These are phyloP conservation scores for Tenualosa thibaudeaui DNA, from an alignment of 2,797 vertebrate genomes.

Conservation along the genomic window DNA sequence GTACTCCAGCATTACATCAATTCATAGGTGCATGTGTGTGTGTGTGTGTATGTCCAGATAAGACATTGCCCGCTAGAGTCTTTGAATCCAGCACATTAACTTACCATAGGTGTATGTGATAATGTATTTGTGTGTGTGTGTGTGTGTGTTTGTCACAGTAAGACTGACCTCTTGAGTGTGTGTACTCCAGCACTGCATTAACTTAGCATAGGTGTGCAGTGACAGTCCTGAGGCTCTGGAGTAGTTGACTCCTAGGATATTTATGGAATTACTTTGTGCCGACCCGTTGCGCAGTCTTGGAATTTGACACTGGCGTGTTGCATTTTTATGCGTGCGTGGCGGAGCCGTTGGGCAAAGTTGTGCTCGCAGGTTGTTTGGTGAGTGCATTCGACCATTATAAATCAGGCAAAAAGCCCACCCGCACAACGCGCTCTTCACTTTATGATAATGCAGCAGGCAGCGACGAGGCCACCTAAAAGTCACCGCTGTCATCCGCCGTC, in stretches of 20 bases:
- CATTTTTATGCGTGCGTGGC: not conserved
- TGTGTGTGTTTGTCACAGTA: not conserved
- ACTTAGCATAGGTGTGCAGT: not conserved
- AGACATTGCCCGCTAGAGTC: too few relatives aligned
- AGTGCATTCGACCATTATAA: constrained; percentile 15
- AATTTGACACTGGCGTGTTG: not conserved
- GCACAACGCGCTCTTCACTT: not conserved
- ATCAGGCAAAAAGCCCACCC: not conserved
- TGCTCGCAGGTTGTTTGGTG: not conserved
- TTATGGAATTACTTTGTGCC: constrained; percentile 11
- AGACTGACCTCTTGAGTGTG: not conserved
- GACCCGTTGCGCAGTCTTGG: not conserved
- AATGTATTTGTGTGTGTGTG: not conserved
- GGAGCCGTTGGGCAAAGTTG: not conserved
- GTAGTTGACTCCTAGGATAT: not conserved
- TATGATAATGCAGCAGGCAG: constrained; percentile 20
- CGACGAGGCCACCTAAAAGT: not conserved
- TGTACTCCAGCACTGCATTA: not conserved
- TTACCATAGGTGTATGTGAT: not conserved
- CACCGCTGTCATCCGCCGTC: not conserved
- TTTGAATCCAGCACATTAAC: not conserved
- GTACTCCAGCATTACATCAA: too few relatives aligned
- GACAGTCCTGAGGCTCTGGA: not conserved
- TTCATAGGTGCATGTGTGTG: not conserved
- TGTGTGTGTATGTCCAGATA: not conserved